Evolutionary conservation across 2,113 vertebrate genomes (phyloP).

Genomic region (Phrynocephalus versicolor): DNA sequence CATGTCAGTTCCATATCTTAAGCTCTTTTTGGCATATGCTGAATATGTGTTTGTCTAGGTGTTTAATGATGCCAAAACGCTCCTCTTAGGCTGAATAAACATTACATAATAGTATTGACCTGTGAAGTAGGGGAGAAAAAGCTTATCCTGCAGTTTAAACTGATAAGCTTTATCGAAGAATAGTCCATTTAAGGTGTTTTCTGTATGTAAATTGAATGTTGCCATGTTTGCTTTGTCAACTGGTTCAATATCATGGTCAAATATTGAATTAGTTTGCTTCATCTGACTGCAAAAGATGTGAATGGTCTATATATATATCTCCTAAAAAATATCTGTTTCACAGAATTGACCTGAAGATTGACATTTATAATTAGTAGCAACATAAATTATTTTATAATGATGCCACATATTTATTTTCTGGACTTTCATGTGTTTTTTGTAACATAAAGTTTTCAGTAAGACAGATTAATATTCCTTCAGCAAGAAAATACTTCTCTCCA

Average conservation of each 20-base stretch:
- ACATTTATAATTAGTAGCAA: not conserved
- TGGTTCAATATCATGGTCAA: slow-evolving; percentile 54
- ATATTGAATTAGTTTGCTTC: slow-evolving; percentile 56
- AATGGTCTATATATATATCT: slow-evolving; percentile 39
- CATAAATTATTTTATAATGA: not conserved
- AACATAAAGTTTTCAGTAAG: slow-evolving; percentile 12
- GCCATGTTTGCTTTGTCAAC: slow-evolving; percentile 60
- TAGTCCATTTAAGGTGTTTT: slow-evolving; percentile 66
- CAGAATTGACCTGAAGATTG: slow-evolving; percentile 3
- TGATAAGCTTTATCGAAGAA: slow-evolving; percentile 64
- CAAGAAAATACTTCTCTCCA: not conserved
- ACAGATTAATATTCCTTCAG: not conserved
- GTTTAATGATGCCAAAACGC: slow-evolving; percentile 61
- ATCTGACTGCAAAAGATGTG: slow-evolving; percentile 58
- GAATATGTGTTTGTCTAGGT: slow-evolving; percentile 54
- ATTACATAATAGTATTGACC: slow-evolving; percentile 57
- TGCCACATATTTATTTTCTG: not conserved
- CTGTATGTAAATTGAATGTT: slow-evolving; percentile 66
- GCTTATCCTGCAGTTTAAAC: slow-evolving; percentile 71
- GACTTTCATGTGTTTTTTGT: slow-evolving; percentile 11
- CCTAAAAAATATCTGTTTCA: slow-evolving; percentile 11
- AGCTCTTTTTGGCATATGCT: slow-evolving; percentile 39
- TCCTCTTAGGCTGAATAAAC: slow-evolving; percentile 76
- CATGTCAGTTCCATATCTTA: slow-evolving; percentile 57
- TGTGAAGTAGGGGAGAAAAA: slow-evolving; percentile 68